These are phyloP conservation scores for Orius insidiosus DNA, from an alignment of 1,140 invertebrate species.

Conservation along the genomic window DNA sequence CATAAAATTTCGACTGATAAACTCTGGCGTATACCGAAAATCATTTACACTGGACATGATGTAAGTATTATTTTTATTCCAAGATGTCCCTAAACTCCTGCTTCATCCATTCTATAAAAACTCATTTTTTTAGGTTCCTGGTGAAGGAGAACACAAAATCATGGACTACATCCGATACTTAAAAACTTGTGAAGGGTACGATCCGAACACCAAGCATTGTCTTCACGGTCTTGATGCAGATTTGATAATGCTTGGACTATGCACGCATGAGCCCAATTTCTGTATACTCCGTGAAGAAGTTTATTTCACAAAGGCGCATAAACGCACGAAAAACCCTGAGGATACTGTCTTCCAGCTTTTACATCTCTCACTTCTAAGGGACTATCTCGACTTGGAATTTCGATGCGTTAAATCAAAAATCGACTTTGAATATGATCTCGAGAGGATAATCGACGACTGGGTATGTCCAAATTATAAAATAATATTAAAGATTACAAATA, in stretches of 20 bases:
- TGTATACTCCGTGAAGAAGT: constrained; percentile 80
- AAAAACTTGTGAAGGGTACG: constrained; percentile 60
- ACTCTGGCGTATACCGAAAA: constrained; percentile 61
- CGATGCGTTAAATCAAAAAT: constrained; percentile 47
- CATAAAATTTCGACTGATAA: constrained; percentile 71
- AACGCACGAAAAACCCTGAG: constrained; percentile 46
- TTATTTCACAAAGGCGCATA: constrained; percentile 32
- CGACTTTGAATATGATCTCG: constrained; percentile 59
- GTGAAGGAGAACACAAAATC: constrained; percentile 96
- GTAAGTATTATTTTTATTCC: too few species aligned
- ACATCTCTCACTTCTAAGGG: constrained; percentile 77
- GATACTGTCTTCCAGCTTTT: constrained; percentile 85
- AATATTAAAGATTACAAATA: too few species aligned
- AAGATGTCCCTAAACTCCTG: too few species aligned
- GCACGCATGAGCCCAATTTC: constrained; percentile 89
- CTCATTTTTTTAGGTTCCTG: constrained; percentile 63
- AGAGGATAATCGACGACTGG: constrained; percentile 60
- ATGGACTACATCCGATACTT: constrained; percentile 92
- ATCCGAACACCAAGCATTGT: constrained; percentile 82
- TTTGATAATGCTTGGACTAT: constrained; percentile 85
- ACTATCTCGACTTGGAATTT: constrained; percentile 90
- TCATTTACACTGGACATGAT: constrained; percentile 71
- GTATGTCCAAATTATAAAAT: too few species aligned
- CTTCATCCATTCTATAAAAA: too few species aligned
- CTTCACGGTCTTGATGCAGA: constrained; percentile 92